Conservation (phyloP, 1,140 invertebrate species). For the Ostrea denselamellosa region DNA sequence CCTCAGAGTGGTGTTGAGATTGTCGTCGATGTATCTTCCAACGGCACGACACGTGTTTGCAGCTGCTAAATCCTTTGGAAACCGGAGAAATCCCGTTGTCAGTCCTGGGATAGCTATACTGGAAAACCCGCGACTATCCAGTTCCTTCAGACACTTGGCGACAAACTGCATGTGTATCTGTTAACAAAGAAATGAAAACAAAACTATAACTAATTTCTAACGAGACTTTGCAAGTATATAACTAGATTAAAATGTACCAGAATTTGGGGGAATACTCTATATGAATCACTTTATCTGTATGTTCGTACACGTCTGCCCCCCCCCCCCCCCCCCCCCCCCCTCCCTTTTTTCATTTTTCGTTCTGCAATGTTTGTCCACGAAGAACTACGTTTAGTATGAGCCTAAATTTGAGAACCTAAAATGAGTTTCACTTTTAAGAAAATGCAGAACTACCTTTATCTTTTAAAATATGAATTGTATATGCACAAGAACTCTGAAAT, state of each 20-base stretch:
- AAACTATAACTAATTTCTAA: no score
- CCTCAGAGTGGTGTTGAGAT: slow-evolving; percentile 30
- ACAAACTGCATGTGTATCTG: slow-evolving; percentile 49
- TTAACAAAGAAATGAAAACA: not conserved
- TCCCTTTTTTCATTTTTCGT: no score
- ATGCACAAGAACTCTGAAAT: no score
- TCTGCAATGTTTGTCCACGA: no score
- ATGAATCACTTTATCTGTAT: not conserved
- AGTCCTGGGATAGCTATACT: slow-evolving; percentile 47
- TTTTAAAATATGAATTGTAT: no score
- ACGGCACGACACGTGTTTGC: slow-evolving; percentile 41
- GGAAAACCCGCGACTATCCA: slow-evolving; percentile 1
- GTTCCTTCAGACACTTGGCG: slow-evolving; percentile 33
- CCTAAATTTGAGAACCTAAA: no score
- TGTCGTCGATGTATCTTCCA: slow-evolving; percentile 5
- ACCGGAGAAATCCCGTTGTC: slow-evolving; percentile 44
- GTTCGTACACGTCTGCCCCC: no score
- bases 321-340: no score
- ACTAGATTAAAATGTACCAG: not conserved
- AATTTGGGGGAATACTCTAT: not conserved
- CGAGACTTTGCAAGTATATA: no score
- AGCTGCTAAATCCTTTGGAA: slow-evolving; percentile 42
- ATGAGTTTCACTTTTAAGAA: no score
- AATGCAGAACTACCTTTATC: no score
- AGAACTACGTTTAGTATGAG: no score